Conservation (phyloP, 2,113 vertebrate species). For the Lota lota region DNA sequence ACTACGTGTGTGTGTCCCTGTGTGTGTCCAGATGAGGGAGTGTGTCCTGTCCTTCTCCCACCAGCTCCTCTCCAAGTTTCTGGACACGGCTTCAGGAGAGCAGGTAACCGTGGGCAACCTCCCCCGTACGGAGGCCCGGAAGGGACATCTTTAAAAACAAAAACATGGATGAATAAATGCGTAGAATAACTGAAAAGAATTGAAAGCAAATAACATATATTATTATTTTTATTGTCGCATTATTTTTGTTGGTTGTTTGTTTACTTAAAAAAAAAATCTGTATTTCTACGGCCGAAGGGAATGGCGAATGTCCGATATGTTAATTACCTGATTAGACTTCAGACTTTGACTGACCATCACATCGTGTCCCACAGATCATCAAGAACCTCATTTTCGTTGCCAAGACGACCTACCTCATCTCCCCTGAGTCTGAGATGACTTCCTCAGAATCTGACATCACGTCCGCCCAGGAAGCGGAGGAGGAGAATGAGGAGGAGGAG, state of each 20-base stretch:
- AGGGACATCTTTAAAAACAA: too few species aligned
- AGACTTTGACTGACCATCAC: not conserved
- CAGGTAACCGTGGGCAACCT: slow-evolving; percentile 74
- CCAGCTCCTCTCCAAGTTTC: slow-evolving; percentile 91
- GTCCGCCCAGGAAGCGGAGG: slow-evolving; percentile 26
- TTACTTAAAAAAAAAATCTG: too few species aligned
- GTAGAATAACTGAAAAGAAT: too few species aligned
- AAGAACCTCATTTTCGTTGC: slow-evolving; percentile 94
- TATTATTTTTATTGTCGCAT: too few species aligned
- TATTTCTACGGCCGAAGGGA: too few species aligned
- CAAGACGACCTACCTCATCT: slow-evolving; percentile 87
- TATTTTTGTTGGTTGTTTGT: too few species aligned
- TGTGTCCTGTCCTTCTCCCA: slow-evolving; percentile 83
- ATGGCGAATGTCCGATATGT: too few species aligned
- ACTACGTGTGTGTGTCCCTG: too few species aligned
- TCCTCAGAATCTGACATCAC: slow-evolving; percentile 22
- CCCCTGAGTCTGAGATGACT: slow-evolving; percentile 66
- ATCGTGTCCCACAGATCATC: slow-evolving; percentile 76
- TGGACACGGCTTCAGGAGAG: slow-evolving; percentile 85
- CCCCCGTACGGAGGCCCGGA: too few species aligned
- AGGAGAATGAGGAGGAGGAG: slow-evolving; percentile 23
- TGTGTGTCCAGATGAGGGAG: slow-evolving; percentile 81
- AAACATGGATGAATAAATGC: too few species aligned
- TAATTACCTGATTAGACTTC: too few species aligned
- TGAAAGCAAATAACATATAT: too few species aligned